phyloP scores from a whole-genome alignment of 2,113 vertebrate genomes.

The Calonectris borealis region DNA sequence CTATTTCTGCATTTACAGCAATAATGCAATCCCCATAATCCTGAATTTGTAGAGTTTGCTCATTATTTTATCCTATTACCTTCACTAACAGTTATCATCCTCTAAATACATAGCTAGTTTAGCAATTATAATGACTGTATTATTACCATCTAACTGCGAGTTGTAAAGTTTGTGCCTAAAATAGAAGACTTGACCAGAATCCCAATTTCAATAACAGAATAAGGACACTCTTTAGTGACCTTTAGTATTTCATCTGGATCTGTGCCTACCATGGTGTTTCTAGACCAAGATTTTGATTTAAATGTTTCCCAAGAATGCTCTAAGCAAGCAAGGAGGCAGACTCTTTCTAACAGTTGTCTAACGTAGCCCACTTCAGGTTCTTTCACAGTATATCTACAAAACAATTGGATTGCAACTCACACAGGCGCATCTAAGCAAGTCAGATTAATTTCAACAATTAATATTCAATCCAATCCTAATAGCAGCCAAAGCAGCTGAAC shows the following conservation, averaged over 20 bases:
- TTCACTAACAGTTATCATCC: background rate
- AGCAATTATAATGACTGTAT: background rate
- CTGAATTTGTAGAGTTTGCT: background rate
- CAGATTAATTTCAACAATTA: background rate
- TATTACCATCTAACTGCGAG: background rate
- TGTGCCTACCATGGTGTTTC: background rate
- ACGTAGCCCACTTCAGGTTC: background rate
- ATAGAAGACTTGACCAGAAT: background rate
- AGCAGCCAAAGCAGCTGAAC: background rate
- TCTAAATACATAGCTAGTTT: background rate
- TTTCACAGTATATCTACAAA: background rate
- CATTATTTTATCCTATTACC: background rate
- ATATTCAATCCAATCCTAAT: background rate
- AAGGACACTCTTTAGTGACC: background rate
- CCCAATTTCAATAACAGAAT: background rate
- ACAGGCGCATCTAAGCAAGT: background rate
- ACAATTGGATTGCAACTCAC: background rate
- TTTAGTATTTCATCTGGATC: background rate
- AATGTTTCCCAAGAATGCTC: background rate
- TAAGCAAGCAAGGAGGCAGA: background rate
- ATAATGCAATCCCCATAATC: background rate
- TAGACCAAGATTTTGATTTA: background rate
- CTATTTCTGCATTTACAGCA: conserved; percentile 29
- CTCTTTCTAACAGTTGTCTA: background rate
- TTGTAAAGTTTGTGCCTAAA: background rate